Evolutionary conservation across 2,888 invertebrate genomes (phyloP).

Genomic region (Zeuzera pyrina): DNA sequence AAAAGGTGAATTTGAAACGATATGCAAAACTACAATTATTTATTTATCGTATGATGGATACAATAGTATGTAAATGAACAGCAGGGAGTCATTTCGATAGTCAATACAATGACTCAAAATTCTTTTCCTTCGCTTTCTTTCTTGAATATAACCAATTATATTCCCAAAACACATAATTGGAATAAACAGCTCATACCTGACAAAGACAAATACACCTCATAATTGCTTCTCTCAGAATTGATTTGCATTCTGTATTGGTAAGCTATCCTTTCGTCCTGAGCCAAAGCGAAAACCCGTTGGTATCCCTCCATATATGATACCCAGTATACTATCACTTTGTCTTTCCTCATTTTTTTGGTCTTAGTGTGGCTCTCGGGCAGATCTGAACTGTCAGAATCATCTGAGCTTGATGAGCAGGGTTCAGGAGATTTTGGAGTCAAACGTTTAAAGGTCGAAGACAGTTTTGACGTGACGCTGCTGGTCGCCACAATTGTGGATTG

Average conservation of each 20-base stretch:
- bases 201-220: slow-evolving; percentile 79
- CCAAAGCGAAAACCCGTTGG: slow-evolving; percentile 82
- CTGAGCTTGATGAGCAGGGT: slow-evolving; percentile 73
- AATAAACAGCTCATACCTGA: no score
- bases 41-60: no score
- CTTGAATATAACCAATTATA: no score
- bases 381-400: slow-evolving; percentile 67
- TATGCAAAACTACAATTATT: no score
- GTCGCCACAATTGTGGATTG: slow-evolving; percentile 62
- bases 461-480: slow-evolving; percentile 65
- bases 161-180: no score
- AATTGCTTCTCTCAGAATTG: slow-evolving; percentile 78
- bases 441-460: slow-evolving; percentile 69
- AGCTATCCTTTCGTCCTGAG: slow-evolving; percentile 82
- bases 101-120: no score
- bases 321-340: slow-evolving; percentile 86
- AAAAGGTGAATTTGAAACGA: no score
- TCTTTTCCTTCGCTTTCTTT: no score
- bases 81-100: no score
- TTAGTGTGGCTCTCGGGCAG: slow-evolving; percentile 58
- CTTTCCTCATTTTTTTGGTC: slow-evolving; percentile 78
- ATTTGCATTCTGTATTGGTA: slow-evolving; percentile 71
- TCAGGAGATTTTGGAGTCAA: slow-evolving; percentile 66
- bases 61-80: no score
- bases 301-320: slow-evolving; percentile 83